Evolutionary conservation across 2,888 invertebrate species (phyloP), one percentile per base, ranked within the genome.

Genomic region (Prosapia bicincta): DNA sequence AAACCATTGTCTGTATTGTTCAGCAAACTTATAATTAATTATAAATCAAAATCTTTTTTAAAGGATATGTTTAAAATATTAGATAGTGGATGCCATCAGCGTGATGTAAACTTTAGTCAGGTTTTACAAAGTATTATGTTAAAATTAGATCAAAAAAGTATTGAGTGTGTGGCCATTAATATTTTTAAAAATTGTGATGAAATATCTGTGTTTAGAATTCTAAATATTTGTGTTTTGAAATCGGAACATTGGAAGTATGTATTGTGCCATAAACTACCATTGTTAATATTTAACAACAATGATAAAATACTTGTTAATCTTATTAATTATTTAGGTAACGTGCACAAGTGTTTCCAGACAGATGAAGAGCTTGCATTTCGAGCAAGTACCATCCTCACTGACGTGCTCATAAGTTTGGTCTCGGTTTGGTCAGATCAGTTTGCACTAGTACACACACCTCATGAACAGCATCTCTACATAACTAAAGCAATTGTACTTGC

Each of bases 401-500:
- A 86, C 25, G 82, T 92, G 32, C 83, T 89, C 1, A 78, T 87
- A 0, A 88, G 90, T 79, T 81, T 94, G 32, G 81, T 91, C 1
- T 86, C 86, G 0, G 86, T 91, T 15, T 95, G 95, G 95, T 86
- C 91, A 0, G 90, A 91, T 80, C 89, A 90, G 25, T 88, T 88
- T 71, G 86, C 90, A 0, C 83, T 90, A 10, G 88, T 88, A 71
- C 89, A 90, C 20, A 88, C 90, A 0, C 89, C 91, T 75, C 83
- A 90, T 9, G 88, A 90, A 43, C 93, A 94, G 79, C 93, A 93
- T 81, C 85, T 92, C 79, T 92, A 90, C 79, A 85, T 93, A 2
- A 90, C 92, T 0, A 90, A 92, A 83, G 81, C 92, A 26, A 86
- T 94, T 0, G 83, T 94, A 15, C 81, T 88, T 87, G 79, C 83